Evolutionary conservation across 2,113 vertebrate genomes (phyloP), one percentile per base, ranked within the genome.

Genomic region (Hucho hucho): DNA sequence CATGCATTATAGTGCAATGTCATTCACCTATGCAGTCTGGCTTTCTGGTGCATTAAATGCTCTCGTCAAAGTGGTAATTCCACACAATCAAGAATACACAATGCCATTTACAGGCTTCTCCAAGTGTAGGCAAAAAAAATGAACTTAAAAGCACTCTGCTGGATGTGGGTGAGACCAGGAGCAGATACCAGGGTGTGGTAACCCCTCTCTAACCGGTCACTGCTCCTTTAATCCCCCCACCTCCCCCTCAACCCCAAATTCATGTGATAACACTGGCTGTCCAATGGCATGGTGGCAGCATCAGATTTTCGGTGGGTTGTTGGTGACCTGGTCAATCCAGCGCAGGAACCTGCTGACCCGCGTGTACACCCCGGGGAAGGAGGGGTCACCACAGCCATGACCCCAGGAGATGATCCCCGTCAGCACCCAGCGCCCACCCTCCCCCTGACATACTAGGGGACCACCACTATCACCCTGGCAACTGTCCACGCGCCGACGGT

Each of bases 391-490:
- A 46, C 95, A 97, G 69, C 95, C 95, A 0, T 96, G 95, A 25
- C 95, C 95, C 95, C 95, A 97, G 18, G 95, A 96, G 74, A 95
- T 96, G 81, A 97, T 86, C 13, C 95, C 95, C 24, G 93, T 89
- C 76, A 96, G 93, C 67, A 94, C 89, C 95, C 95, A 96, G 13
- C 83, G 94, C 4, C 94, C 94, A 0, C 85, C 88, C 70, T 93
- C 75, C 11, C 84, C 93, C 84, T 94, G 95, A 74, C 95, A 97
- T 80, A 94, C 93, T 82, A 97, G 92, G 0, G 95, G 95, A 22
- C 95, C 95, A 6, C 95, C 95, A 0, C 95, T 96, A 90, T 97
- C 95, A 0, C 95, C 95, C 86, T 96, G 95, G 77, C 95, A 97
- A 81, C 95, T 97, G 89, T 97, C 95, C 74, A 96, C 95, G 0